Evolutionary conservation across 1,140 invertebrate genomes (phyloP).

Genomic region (Halotydeus destructor): DNA sequence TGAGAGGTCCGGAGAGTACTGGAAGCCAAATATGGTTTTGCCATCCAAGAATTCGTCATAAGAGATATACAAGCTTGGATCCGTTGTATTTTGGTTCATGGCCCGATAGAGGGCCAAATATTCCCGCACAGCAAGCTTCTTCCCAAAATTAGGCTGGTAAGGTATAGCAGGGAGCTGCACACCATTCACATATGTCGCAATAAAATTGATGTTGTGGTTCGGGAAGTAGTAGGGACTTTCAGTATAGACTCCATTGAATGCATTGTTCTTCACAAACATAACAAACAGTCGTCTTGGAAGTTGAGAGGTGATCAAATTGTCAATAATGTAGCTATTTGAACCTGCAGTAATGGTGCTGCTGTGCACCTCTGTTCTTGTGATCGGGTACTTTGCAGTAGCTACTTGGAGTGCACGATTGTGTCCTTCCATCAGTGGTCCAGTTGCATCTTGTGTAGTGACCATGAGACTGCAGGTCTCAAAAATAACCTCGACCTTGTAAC

Average conservation of each 20-base stretch:
- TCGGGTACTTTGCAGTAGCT: conserved; percentile 6
- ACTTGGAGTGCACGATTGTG: conserved; percentile 7
- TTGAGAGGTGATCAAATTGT: conserved; percentile 14
- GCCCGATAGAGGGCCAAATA: conserved; percentile 2
- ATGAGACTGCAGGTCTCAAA: not conserved
- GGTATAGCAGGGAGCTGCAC: conserved; percentile 2
- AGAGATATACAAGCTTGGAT: not conserved
- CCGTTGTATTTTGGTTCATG: conserved; percentile 1
- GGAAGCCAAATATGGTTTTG: conserved; percentile 6
- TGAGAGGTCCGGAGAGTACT: conserved; percentile 7
- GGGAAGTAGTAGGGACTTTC: conserved; percentile 6
- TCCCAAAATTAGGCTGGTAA: conserved; percentile 8
- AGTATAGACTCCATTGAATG: conserved; percentile 9
- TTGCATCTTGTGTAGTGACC: not conserved
- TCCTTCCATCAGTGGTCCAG: conserved; percentile 8
- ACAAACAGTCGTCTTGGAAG: conserved; percentile 11
- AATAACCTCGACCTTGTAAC: not conserved
- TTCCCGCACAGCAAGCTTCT: not conserved
- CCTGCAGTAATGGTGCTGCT: conserved; percentile 12
- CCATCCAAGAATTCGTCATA: not conserved
- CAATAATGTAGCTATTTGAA: conserved; percentile 10
- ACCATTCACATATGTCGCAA: conserved; percentile 6
- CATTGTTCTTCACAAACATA: conserved; percentile 5
- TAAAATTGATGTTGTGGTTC: conserved; percentile 5
- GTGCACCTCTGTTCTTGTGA: conserved; percentile 13